Percentiles rank a stretch among this genome's conserved stretches.
phyloP scores from a whole-genome alignment of 2,797 vertebrate species.

The Takifugu ocellatus region DNA sequence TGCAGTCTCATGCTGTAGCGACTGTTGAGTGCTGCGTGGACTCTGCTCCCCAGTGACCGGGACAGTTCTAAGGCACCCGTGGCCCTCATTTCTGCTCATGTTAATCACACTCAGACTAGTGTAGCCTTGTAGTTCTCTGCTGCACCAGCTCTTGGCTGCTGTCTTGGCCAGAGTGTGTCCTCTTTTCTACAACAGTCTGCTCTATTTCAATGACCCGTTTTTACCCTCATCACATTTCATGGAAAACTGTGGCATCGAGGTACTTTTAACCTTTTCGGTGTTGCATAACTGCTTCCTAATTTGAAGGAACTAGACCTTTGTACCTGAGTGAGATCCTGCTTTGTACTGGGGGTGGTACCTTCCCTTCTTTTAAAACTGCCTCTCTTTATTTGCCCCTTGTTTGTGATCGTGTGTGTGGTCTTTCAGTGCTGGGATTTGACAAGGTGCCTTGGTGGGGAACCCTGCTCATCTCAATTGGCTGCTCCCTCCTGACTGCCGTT shows the following conservation, averaged over 20 bases:
- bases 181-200: conserved; percentile 36
- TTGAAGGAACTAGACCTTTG: conserved; percentile 15
- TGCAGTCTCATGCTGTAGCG: conserved; percentile 63
- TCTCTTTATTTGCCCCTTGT: conserved; percentile 1
- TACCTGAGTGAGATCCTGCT: neutral
- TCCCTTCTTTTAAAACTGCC: conserved; percentile 31
- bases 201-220: conserved; percentile 6
- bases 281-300: conserved; percentile 38
- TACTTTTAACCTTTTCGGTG: conserved; percentile 29
- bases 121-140: conserved; percentile 8
- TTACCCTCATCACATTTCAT: conserved; percentile 28
- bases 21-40: conserved; percentile 43
- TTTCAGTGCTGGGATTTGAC: conserved; percentile 91
- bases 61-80: conserved; percentile 33
- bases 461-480: conserved; percentile 86
- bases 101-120: conserved; percentile 8
- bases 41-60: conserved; percentile 48
- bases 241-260: conserved; percentile 38
- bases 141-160: conserved; percentile 55
- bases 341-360: conserved; percentile 48
- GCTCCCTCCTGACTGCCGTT: conserved; percentile 81
- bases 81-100: conserved; percentile 43
- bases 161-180: conserved; percentile 61
- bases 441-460: conserved; percentile 88
- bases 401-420: conserved; percentile 23